Evolutionary conservation across 2,888 invertebrate genomes (phyloP), one percentile per base, ranked within the genome.

Genomic region (Allolobophora icterica): DNA sequence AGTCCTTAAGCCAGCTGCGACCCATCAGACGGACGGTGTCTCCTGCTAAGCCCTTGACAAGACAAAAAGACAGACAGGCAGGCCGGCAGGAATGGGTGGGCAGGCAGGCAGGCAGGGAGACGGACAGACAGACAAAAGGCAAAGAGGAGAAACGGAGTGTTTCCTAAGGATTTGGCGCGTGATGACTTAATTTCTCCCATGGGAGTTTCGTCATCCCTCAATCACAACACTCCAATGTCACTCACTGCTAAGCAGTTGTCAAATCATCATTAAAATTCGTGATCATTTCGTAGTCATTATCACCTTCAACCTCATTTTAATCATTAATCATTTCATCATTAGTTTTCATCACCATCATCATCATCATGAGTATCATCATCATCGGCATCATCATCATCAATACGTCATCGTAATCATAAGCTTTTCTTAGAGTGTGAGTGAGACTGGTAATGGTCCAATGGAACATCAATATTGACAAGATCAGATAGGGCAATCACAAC

Each of bases 371-470:
- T 71, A 91, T 52, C 58, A 52, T 89, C 91, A 34, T 52, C 91
- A 89, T 52, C 89, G 34, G 52, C 89, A 89, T 52, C 91, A 91
- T 89, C 89, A 89, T 52, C 89, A 89, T 89, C 91, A 83, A n/a
- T n/a, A n/a, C n/a, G n/a, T n/a, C n/a, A n/a, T n/a, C n/a, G n/a
- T n/a, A n/a, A n/a, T n/a, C n/a, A n/a, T n/a, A n/a, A n/a, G n/a
- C n/a, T n/a, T n/a, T n/a, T n/a, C n/a, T n/a, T n/a, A n/a, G n/a
- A n/a, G n/a, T n/a, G n/a, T n/a, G n/a, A n/a, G n/a, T n/a, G n/a
- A n/a, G n/a, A n/a, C n/a, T n/a, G n/a, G n/a, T n/a, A n/a, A n/a
- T n/a, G n/a, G n/a, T n/a, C n/a, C n/a, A n/a, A n/a, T n/a, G n/a
- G n/a, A n/a, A n/a, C n/a, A n/a, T n/a, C n/a, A n/a, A n/a, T n/a